These are phyloP conservation scores for Platalea minor DNA, from an alignment of 2,797 vertebrate species.

Conservation along the genomic window DNA sequence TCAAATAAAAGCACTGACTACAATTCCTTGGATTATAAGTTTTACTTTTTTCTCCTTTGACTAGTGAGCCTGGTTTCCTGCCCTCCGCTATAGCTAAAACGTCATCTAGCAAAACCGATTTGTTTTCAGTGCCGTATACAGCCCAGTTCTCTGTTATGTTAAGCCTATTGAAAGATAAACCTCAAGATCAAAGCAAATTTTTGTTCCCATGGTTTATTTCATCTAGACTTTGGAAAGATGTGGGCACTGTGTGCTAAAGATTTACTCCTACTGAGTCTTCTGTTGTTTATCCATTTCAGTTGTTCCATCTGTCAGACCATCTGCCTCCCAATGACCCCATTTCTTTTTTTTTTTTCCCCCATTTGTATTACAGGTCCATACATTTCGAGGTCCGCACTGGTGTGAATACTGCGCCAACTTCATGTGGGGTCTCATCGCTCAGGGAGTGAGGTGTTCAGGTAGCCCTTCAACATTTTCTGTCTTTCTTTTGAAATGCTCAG, in stretches of 20 bases:
- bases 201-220: slow-evolving; percentile 37
- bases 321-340: slow-evolving; percentile 62
- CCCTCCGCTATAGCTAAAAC: background rate
- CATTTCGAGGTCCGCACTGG: slow-evolving; percentile 96
- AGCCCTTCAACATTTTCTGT: slow-evolving; percentile 21
- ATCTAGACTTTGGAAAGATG: background rate
- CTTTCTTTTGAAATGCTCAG: background rate
- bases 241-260: background rate
- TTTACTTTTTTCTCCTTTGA: background rate
- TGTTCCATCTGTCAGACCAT: slow-evolving; percentile 58
- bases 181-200: slow-evolving; percentile 44
- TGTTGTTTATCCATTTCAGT: slow-evolving; percentile 44
- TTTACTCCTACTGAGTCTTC: slow-evolving; percentile 15
- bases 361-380: slow-evolving; percentile 85
- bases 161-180: slow-evolving; percentile 21
- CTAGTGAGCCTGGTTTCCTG: background rate
- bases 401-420: slow-evolving; percentile 99
- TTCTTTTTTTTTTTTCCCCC: background rate
- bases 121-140: background rate
- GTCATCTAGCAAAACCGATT: background rate
- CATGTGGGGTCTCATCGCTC: slow-evolving; percentile 99
- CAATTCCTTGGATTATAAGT: background rate
- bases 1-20: background rate
- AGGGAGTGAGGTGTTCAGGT: slow-evolving; percentile 98
- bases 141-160: background rate